Percentiles rank a stretch among this genome's conserved stretches.
These are phyloP conservation scores for Trachythela sp. DNA, from an alignment of 64 coral and sea anemone species.

Conservation along the genomic window DNA sequence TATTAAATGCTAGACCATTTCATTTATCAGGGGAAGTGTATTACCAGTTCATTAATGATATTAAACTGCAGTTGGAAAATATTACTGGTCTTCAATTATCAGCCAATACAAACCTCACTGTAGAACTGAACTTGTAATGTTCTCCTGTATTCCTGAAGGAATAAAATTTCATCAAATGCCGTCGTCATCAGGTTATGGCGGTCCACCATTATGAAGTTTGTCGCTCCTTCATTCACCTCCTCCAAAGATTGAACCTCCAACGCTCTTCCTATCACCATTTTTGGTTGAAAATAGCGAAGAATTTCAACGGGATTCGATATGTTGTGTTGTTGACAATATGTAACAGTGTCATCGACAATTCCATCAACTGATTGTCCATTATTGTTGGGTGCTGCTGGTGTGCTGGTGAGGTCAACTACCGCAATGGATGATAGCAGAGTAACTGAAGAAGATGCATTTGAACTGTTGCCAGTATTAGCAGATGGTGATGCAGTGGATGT, in stretches of 20 bases:
- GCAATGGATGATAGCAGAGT: background rate
- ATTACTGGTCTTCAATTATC: background rate
- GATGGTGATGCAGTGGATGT: background rate
- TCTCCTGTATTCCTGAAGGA: background rate
- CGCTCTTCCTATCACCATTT: conserved; percentile 36
- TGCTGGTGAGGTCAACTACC: background rate
- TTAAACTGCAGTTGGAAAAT: background rate
- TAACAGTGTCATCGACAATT: background rate
- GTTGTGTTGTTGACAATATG: background rate
- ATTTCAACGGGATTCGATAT: background rate
- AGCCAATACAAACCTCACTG: conserved; percentile 16
- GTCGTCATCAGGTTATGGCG: conserved; percentile 2
- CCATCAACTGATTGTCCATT: background rate
- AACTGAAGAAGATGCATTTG: background rate
- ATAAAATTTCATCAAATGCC: conserved; percentile 24
- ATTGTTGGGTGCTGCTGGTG: background rate
- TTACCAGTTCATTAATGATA: background rate
- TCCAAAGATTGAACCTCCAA: conserved; percentile 32
- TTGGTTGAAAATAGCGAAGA: background rate
- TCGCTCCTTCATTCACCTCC: conserved; percentile 31
- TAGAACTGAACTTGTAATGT: conserved; percentile 36
- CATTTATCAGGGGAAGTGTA: no score
- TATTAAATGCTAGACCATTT: no score
- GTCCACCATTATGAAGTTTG: conserved; percentile 22
- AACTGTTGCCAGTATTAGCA: background rate